A percentile compares a stretch with the other conserved stretches of the same genome.
These are phyloP conservation scores for Synanthedon myopaeformis DNA, from an alignment of 2,888 invertebrate species.

Conservation along the genomic window DNA sequence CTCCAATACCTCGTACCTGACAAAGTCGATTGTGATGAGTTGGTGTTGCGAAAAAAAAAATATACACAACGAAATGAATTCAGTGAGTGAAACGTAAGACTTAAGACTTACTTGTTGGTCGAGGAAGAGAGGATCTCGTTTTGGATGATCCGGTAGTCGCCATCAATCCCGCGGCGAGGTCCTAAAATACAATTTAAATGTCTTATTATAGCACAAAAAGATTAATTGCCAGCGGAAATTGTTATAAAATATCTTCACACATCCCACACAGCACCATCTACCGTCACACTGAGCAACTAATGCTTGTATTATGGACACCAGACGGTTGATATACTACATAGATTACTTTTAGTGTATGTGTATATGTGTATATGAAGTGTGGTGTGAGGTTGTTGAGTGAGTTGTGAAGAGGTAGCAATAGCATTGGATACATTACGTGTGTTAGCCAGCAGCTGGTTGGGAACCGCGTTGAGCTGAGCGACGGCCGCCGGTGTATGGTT, in stretches of 20 bases:
- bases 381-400: no score
- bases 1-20: slow-evolving; percentile 87
- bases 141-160: slow-evolving; percentile 98
- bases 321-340: no score
- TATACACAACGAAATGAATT: no score
- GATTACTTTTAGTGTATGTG: no score
- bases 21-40: background rate
- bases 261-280: no score
- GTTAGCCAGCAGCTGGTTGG: slow-evolving; percentile 72
- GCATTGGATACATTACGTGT: slow-evolving; percentile 58
- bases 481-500: slow-evolving; percentile 30
- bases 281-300: no score
- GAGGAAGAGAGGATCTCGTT: slow-evolving; percentile 98
- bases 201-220: background rate
- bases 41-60: background rate
- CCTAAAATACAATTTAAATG: slow-evolving; percentile 52
- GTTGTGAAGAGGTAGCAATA: slow-evolving; percentile 38
- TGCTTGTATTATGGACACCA: no score
- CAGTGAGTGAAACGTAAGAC: background rate
- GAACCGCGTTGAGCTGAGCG: slow-evolving; percentile 51
- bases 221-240: no score
- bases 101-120: slow-evolving; percentile 82
- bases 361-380: background rate
- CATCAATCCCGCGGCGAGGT: slow-evolving; percentile 90
- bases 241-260: no score